phyloP scores from a whole-genome alignment of 2,113 vertebrate genomes.

The Chionomys nivalis region DNA sequence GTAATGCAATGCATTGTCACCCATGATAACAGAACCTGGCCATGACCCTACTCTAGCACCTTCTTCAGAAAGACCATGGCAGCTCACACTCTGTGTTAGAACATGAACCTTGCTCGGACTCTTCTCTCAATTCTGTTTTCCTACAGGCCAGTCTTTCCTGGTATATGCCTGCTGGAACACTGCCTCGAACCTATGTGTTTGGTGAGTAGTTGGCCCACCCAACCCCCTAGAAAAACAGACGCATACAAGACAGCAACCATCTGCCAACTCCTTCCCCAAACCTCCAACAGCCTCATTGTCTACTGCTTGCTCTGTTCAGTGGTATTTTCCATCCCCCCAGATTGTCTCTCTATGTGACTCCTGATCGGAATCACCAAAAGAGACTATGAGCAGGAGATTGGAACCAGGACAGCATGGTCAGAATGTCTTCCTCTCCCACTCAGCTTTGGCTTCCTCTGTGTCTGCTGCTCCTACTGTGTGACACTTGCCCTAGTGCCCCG shows the following conservation, averaged over 20 bases:
- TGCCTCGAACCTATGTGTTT: constrained; percentile 24
- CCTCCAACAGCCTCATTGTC: not conserved
- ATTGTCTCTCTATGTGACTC: not conserved
- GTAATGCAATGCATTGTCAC: not conserved
- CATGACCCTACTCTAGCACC: fast-evolving
- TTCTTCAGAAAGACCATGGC: not conserved
- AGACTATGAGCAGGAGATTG: not conserved
- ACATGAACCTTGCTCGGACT: too few species aligned
- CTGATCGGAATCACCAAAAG: not conserved
- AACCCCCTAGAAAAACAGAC: not conserved
- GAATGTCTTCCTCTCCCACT: not conserved
- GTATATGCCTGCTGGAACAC: not conserved
- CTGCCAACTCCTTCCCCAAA: not conserved
- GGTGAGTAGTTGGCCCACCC: not conserved
- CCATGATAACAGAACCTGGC: not conserved
- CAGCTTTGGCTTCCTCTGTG: not conserved
- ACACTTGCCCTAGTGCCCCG: too few species aligned
- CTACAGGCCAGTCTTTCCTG: not conserved
- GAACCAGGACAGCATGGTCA: not conserved
- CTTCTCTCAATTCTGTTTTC: not conserved
- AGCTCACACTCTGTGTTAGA: not conserved
- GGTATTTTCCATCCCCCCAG: not conserved
- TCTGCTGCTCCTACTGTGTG: too few species aligned
- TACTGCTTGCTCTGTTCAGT: not conserved
- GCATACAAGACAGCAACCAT: not conserved